phyloP scores from a whole-genome alignment of 2,888 invertebrate genomes.

The Tribolium freemani region DNA sequence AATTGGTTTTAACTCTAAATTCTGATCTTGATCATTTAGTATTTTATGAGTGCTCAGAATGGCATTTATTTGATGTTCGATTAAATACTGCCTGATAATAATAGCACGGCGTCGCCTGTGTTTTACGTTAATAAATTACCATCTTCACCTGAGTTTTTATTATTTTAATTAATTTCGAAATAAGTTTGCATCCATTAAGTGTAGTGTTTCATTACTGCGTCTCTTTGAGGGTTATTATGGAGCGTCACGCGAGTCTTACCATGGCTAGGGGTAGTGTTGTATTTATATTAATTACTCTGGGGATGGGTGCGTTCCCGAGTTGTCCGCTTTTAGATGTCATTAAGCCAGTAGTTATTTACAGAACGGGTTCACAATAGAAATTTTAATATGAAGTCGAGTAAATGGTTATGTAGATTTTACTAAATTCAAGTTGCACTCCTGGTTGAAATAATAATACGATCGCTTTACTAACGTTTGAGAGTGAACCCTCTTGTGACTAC shows the following conservation, averaged over 20 bases:
- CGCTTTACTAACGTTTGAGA: constrained; percentile 1
- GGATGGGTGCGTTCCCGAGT: constrained; percentile 30
- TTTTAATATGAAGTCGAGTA: constrained; percentile 22
- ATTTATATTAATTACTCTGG: constrained; percentile 41
- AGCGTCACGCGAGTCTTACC: constrained; percentile 37
- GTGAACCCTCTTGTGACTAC: constrained; percentile 1
- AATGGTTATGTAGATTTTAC: constrained; percentile 28
- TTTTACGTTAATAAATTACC: too few relatives aligned
- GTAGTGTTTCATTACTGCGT: constrained; percentile 25
- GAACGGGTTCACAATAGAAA: constrained; percentile 26
- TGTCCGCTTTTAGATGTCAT: constrained; percentile 29
- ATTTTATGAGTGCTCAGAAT: too few relatives aligned
- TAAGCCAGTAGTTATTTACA: constrained; percentile 33
- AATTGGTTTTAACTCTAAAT: too few relatives aligned
- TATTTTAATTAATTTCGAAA: constrained; percentile 14
- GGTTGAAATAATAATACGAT: constrained; percentile 30
- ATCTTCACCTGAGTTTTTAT: background rate
- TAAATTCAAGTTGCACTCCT: constrained; percentile 25
- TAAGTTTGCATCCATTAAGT: constrained; percentile 24
- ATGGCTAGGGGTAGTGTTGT: constrained; percentile 24
- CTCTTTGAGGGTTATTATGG: constrained; percentile 33
- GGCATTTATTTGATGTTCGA: too few relatives aligned
- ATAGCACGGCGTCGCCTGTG: too few relatives aligned
- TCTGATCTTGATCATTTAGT: too few relatives aligned
- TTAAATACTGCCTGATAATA: too few relatives aligned